These are phyloP conservation scores for Bradypodion ventrale DNA, from an alignment of 2,797 vertebrate genomes.

Conservation along the genomic window DNA sequence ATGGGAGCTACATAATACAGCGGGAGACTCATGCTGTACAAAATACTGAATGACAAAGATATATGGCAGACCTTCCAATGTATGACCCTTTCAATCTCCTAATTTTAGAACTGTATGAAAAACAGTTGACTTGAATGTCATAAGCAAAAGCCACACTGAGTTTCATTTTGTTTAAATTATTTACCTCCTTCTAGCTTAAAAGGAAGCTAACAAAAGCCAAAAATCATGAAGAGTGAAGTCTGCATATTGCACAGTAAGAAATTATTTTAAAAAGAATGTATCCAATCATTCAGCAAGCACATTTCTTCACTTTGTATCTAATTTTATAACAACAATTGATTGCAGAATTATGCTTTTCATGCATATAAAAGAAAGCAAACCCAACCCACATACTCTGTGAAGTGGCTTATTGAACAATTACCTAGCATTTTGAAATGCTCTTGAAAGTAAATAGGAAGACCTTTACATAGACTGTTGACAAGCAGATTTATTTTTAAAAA, in stretches of 20 bases:
- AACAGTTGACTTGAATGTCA: background rate
- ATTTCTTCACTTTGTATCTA: background rate
- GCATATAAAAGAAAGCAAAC: background rate
- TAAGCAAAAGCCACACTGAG: background rate
- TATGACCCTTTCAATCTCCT: background rate
- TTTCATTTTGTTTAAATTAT: conserved; percentile 3
- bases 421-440: background rate
- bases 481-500: background rate
- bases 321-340: background rate
- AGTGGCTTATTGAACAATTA: background rate
- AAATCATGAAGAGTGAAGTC: background rate
- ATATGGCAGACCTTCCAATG: background rate
- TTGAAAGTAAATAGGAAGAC: background rate
- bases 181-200: background rate
- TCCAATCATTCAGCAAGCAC: conserved; percentile 7
- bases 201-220: conserved; percentile 3
- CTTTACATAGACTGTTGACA: background rate
- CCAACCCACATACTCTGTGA: background rate
- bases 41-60: background rate
- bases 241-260: background rate
- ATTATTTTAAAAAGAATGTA: conserved; percentile 1
- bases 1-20: too few species aligned
- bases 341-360: conserved; percentile 8
- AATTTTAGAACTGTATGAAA: conserved; percentile 5
- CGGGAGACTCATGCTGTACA: background rate